phyloP scores from a whole-genome alignment of 2,797 vertebrate genomes.

The Smutsia gigantea region DNA sequence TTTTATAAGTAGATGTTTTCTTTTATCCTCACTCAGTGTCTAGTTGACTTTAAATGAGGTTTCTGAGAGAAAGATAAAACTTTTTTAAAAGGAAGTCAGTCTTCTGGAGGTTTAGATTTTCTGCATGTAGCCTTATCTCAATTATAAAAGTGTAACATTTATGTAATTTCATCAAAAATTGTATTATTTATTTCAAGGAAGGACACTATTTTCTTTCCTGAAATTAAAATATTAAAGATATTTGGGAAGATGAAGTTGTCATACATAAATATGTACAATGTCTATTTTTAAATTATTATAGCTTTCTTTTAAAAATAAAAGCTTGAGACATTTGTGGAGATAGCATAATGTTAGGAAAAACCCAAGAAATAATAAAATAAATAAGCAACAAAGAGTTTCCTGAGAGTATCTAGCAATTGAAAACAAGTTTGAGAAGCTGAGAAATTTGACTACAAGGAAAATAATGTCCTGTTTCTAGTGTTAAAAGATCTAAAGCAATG shows the following conservation, averaged over 20 bases:
- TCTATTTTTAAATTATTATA: constrained; percentile 26
- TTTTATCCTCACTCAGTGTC: constrained; percentile 83
- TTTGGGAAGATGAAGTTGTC: constrained; percentile 28
- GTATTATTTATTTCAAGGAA: background rate
- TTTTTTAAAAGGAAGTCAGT: constrained; percentile 32
- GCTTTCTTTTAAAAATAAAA: constrained; percentile 31
- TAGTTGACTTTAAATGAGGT: constrained; percentile 77
- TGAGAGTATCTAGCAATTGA: background rate
- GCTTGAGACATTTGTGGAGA: constrained; percentile 13
- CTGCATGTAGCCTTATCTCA: background rate
- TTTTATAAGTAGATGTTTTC: constrained; percentile 82
- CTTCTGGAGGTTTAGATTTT: constrained; percentile 12
- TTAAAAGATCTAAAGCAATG: background rate
- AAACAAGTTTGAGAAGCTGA: constrained; percentile 13
- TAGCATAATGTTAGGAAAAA: constrained; percentile 9
- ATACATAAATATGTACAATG: background rate
- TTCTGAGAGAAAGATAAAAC: constrained; percentile 68
- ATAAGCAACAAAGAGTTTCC: background rate
- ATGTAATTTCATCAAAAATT: constrained; percentile 6
- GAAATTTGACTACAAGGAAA: background rate
- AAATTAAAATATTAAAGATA: constrained; percentile 29
- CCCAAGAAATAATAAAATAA: background rate
- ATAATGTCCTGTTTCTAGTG: background rate
- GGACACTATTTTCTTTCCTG: background rate
- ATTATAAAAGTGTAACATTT: constrained; percentile 37